Evolutionary conservation across 2,888 invertebrate genomes (phyloP), one percentile per base, ranked within the genome.

Genomic region (Ptychoptera contaminata): DNA sequence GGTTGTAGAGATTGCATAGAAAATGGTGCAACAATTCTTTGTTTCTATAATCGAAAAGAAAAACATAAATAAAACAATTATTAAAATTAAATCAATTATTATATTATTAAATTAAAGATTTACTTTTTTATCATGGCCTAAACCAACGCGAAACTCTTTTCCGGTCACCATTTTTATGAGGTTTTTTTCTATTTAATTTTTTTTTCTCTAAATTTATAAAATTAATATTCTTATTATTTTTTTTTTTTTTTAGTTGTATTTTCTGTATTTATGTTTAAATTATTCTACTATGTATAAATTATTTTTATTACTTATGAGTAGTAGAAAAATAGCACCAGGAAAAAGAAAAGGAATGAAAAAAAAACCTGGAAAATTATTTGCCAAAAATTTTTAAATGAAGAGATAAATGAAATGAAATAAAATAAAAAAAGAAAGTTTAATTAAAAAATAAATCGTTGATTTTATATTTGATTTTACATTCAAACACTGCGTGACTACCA

Each of bases 1-100:
- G 48, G 53, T 46, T 62, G 65, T 35, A 62, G 43, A 0, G 65
- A 59, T 49, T 63, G 62, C 45, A 57, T 62, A 7, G 65, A 59
- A 43, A 64, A 64, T 2, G 65, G 57, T 0, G 65, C 62, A 4
- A 65, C 64, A 9, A 51, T 47, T 4, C 62, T 32, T 15, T 15
- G 15, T 39, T 39, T 44, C 12, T 9, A 16, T 37, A 15, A 12
- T 23, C 16, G 12, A 34, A 43, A 12, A 42, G n/a, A 14, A 32
- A 32, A 32, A 32, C 9, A 32, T 8, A 30, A 30, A 9, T 30
- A 30, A 9, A 12, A 40, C 11, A 40, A 31, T 30, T 15, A 40
- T 7, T 8, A 10, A 16, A n/a, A 10, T 16, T 15, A 12, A 14
- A 14, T 9, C n/a, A 38, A 38, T 38, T 10, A 41, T 31, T 31